Conservation (phyloP, 2,888 invertebrate species). For the Stenurella melanura region DNA sequence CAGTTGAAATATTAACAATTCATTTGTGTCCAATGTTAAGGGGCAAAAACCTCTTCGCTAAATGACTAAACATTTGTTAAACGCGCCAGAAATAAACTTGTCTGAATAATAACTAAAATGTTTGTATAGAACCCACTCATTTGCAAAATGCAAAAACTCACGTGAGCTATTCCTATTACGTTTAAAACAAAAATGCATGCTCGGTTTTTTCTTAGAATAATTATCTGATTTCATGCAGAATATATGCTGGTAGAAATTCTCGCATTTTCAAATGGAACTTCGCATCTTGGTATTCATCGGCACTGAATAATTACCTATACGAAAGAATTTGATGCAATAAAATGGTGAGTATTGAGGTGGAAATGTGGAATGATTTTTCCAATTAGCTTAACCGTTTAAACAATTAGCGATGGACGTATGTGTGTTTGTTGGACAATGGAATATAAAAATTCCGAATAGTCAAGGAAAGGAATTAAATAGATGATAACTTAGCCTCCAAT, state of each 20-base stretch:
- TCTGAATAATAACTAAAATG: constrained; percentile 8
- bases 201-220: constrained; percentile 5
- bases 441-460: no score
- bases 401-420: background rate
- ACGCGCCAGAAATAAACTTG: constrained; percentile 1
- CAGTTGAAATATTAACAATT: background rate
- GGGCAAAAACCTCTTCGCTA: background rate
- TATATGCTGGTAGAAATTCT: background rate
- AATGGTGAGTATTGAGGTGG: background rate
- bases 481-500: no score
- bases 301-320: background rate
- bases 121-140: constrained; percentile 9
- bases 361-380: background rate
- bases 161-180: constrained; percentile 1
- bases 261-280: background rate
- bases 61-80: constrained; percentile 5
- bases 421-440: no score
- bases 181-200: constrained; percentile 17
- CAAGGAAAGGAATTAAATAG: no score
- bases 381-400: background rate
- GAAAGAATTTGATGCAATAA: background rate
- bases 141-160: constrained; percentile 23
- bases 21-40: background rate
- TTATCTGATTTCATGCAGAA: constrained; percentile 1
- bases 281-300: background rate